These are phyloP conservation scores for Hirudo medicinalis DNA, from an alignment of 1,140 invertebrate genomes.

Conservation along the genomic window DNA sequence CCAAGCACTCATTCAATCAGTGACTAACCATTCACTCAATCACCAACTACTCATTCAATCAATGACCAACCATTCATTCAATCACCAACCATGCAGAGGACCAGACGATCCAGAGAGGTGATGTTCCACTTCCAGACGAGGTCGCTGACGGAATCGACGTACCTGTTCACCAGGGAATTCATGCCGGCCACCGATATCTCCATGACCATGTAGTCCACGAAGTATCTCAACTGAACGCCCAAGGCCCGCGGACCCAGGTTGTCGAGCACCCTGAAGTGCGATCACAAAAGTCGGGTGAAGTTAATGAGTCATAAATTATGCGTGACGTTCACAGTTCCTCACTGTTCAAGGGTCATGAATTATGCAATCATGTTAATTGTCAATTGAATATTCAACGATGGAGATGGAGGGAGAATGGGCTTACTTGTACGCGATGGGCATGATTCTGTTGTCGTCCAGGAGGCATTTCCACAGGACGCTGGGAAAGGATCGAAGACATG, in stretches of 20 bases:
- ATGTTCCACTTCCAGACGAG: conserved; percentile 97
- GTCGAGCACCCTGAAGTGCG: conserved; percentile 64
- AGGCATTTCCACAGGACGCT: conserved; percentile 85
- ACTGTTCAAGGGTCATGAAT: neutral
- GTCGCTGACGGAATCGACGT: conserved; percentile 82
- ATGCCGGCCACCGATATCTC: conserved; percentile 62
- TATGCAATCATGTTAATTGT: conserved; percentile 19
- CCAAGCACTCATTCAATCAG: no score
- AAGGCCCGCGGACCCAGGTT: conserved; percentile 76
- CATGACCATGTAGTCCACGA: conserved; percentile 83
- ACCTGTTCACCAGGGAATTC: conserved; percentile 35
- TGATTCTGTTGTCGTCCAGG: conserved; percentile 79
- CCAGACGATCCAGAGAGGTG: conserved; percentile 77
- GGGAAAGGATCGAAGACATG: conserved; percentile 14
- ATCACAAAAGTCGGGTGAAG: neutral
- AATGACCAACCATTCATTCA: neutral
- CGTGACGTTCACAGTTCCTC: conserved; percentile 15
- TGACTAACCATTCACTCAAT: no score
- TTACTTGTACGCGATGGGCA: conserved; percentile 82
- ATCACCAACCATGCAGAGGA: conserved; percentile 61
- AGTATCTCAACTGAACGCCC: conserved; percentile 76
- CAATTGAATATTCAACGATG: neutral
- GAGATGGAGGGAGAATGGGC: conserved; percentile 26
- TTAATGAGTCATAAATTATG: conserved; percentile 2
- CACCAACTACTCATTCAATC: neutral